Base-by-base conservation (phyloP, 2,888 invertebrate genomes). In the Noctuana brunneofusca region DNA sequence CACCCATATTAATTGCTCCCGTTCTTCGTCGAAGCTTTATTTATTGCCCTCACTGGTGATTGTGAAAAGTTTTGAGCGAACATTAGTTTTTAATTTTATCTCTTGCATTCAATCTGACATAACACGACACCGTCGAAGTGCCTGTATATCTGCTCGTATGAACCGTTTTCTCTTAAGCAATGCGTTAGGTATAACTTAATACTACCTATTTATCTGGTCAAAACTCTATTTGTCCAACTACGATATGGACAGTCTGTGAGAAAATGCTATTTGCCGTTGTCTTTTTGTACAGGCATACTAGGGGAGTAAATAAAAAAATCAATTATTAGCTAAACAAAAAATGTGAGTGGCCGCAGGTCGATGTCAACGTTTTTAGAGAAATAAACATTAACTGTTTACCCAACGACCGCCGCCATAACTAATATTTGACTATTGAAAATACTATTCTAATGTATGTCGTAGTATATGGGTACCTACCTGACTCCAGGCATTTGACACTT, bases 1-100 rank as follows among this genome's bases (percentile, higher is more conserved):
- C 90, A 85, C 89, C 90, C 87, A 89, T 87, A 86, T 89, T 90
- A 89, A 91, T 90, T 89, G 91, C 89, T 90, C 90, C 86, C 88
- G 89, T 90, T 90, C 89, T 86, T 87, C 84, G 86, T 69, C 81
- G 86, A 89, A 89, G 88, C 86, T 85, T 90, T 89, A 91, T 91
- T 91, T 90, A 90, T 91, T 86, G 82, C 87, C 83, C 80, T 80
- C 79, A 74, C 82, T 79, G 82, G 83, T 85, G 88, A 89, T 89
- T 88, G 89, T 89, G 87, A 87, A 89, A 89, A 89, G 85, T 83
- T 86, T 80, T 81, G 84, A 85, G 83, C 81, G 85, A 85, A 85
- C 88, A 89, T 89, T 89, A 88, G 87, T 89, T 87, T 72, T 86
- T 78, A 82, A 81, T 86, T 81, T 86, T 88, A 89, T 89, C 88